Percentiles rank a stretch among this genome's conserved stretches.
Evolutionary conservation across 2,113 vertebrate species (phyloP).

Genomic region (Paracanthobrama guichenoti): DNA sequence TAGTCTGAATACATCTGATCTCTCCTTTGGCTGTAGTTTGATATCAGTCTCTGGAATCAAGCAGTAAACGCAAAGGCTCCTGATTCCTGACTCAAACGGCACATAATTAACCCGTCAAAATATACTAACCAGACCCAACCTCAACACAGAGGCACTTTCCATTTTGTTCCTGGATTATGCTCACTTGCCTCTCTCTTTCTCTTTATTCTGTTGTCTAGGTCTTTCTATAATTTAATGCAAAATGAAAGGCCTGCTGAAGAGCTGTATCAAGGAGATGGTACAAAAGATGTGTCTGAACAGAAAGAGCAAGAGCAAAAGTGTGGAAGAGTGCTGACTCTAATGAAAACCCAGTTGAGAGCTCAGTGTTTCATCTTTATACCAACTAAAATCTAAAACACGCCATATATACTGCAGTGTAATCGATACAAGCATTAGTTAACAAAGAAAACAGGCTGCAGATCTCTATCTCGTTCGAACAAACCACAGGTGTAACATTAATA

Average conservation of each 20-base stretch:
- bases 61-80: neutral
- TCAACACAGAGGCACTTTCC: neutral
- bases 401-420: neutral
- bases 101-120: neutral
- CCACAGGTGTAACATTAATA: constrained; percentile 10
- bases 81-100: neutral
- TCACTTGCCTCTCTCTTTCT: neutral
- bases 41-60: neutral
- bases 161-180: neutral
- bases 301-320: neutral
- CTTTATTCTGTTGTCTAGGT: neutral
- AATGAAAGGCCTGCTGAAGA: constrained; percentile 15
- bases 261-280: neutral
- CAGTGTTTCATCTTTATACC: constrained; percentile 16
- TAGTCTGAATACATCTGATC: neutral
- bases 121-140: neutral
- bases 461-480: neutral
- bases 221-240: constrained; percentile 11
- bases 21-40: neutral
- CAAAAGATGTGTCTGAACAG: neutral
- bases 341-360: neutral
- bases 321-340: constrained; percentile 11
- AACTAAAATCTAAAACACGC: neutral
- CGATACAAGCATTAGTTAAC: neutral
- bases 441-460: neutral